Percentiles rank a stretch among this genome's conserved stretches.
phyloP scores from a whole-genome alignment of 2,113 vertebrate species.

The Delphinapterus leucas region DNA sequence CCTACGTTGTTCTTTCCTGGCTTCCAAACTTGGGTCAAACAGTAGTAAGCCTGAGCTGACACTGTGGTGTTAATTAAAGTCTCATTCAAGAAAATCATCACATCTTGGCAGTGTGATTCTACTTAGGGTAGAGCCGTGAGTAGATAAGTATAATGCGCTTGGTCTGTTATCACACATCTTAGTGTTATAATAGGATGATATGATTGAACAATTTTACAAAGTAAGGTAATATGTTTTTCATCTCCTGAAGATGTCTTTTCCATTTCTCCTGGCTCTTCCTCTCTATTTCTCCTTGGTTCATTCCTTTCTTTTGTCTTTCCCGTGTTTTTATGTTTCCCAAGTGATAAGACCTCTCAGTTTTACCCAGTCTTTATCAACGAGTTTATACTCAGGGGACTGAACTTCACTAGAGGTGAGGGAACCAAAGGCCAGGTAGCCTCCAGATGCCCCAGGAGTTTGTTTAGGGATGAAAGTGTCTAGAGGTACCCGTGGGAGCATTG shows the following conservation, averaged over 20 bases:
- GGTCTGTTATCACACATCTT: background rate
- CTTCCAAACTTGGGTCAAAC: conserved; percentile 39
- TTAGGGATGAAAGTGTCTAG: background rate
- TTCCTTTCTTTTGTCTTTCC: background rate
- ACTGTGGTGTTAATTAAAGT: conserved; percentile 50
- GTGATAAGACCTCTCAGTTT: background rate
- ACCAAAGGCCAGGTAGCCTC: background rate
- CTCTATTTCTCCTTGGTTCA: background rate
- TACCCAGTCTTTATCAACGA: background rate
- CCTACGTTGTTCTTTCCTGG: conserved; percentile 50
- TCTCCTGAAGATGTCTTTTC: conserved; percentile 26
- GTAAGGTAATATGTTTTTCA: background rate
- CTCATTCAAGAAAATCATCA: conserved; percentile 7
- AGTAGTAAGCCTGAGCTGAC: conserved; percentile 31
- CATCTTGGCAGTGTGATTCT: background rate
- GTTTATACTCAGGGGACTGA: background rate
- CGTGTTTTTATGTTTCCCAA: background rate
- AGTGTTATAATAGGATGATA: background rate
- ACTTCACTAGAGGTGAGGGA: background rate
- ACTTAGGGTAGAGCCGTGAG: background rate
- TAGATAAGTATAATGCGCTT: background rate
- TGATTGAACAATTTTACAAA: background rate
- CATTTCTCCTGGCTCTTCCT: background rate
- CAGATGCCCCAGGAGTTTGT: background rate
- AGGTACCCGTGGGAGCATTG: background rate